Base-by-base conservation (phyloP, 2,797 vertebrate genomes). In the Enoplosus armatus region DNA sequence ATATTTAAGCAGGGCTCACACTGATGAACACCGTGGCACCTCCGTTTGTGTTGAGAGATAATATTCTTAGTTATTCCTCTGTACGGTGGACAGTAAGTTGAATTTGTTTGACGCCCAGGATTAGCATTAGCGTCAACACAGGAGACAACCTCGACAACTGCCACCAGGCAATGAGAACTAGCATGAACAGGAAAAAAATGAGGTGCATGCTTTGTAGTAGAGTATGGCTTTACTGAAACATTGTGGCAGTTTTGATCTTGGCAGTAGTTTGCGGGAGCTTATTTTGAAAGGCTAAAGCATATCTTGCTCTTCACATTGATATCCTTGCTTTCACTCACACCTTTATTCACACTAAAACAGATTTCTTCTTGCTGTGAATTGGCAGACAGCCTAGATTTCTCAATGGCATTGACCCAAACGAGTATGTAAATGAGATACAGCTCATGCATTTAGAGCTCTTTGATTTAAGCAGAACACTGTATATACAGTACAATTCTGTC, bases 71-170 rank as follows among this genome's bases (percentile, higher is more conserved):
- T 89, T 91, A 80, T 85, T 77, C 72, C 69, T 82, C 82, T 89
- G 87, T 87, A 82, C 82, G 85, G 86, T 88, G 93, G 87, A 91
- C 87, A 86, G 75, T 80, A 90, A 93, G 89, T 88, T 90, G 88
- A 93, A 89, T 90, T 75, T 56, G 70, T 85, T 82, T 93, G 90
- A 90, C 74, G 70, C 75, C 53, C 37, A 43, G 91, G 90, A 93
- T 93, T 93, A 93, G 91, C 80, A 93, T 95, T 93, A 92, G 71
- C 68, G 91, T 92, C 91, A 94, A 58, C 75, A 75, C 51, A 33
- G 62, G 53, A 89, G 87, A 92, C 85, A 92, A 85, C 82, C 83
- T 84, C 74, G 80, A 87, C 87, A 91, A 86, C 77, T 67, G 83
- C 86, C 70, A 80, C 54, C 31, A 73, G 41, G 82, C 81, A 69